Evolutionary conservation across 2,113 vertebrate species (phyloP), one percentile per base, ranked within the genome.

Genomic region (Scomber colias): DNA sequence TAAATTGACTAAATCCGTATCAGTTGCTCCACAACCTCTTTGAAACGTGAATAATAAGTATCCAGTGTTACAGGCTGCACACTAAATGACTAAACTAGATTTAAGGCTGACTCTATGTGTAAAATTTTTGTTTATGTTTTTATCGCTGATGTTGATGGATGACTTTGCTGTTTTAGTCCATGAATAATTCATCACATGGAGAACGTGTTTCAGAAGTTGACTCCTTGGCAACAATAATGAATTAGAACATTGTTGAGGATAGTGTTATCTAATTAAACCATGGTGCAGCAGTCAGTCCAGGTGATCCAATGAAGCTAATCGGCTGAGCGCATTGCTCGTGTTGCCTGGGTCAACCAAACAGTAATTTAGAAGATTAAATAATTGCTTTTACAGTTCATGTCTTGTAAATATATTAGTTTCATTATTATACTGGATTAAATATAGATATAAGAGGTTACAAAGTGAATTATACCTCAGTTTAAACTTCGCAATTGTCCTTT

Each of bases 61-160:
- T 64, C 65, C 45, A 8, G 44, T 75, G 50, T 71, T 44, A 61
- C n/a, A 65, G 64, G 69, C 48, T 63, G 71, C 62, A 70, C 74
- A 57, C 60, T 79, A 76, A 89, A 55, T 30, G 50, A 64, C 82
- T 72, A 63, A 75, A 85, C 62, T 40, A 21, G 88, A 90, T 85
- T 85, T 80, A 84, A 64, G 44, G 66, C 79, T 51, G 55, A 71
- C 71, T 79, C 66, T 73, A 70, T 66, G 68, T 75, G 78, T 72
- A 75, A 57, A 50, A 64, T 71, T 77, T 79, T 79, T 86, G 81
- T 87, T 90, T 82, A 88, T 87, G 81, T 90, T 71, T 85, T 86
- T 87, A 63, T 48, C 61, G 57, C 62, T 84, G 79, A 82, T 85
- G 55, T 79, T 88, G 84, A 92, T 89, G 77, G 82, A 87, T 86